Evolutionary conservation across 1,140 invertebrate species (phyloP).

Genomic region (Delia radicum): DNA sequence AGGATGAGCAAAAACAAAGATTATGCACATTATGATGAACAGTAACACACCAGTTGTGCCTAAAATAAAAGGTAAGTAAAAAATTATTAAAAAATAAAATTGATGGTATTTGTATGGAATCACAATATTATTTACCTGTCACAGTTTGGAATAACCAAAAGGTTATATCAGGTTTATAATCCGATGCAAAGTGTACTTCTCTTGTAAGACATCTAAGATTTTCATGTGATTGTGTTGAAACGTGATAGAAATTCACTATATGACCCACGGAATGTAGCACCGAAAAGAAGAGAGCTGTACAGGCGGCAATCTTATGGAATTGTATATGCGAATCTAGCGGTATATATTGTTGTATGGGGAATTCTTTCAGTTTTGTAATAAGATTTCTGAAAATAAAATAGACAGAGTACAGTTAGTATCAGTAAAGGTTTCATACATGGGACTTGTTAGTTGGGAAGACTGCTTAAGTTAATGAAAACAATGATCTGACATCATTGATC

Average conservation of each 20-base stretch:
- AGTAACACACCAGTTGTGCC: constrained; percentile 93
- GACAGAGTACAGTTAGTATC: no score
- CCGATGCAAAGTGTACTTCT: constrained; percentile 90
- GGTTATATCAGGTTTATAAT: constrained; percentile 85
- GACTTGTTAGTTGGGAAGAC: no score
- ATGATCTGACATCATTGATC: no score
- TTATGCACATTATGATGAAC: constrained; percentile 91
- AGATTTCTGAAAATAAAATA: constrained; percentile 70
- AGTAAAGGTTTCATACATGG: no score
- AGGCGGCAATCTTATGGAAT: constrained; percentile 98
- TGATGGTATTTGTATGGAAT: background rate
- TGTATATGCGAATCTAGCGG: constrained; percentile 96
- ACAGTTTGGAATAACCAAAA: constrained; percentile 95
- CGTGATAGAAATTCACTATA: constrained; percentile 98
- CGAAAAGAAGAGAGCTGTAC: constrained; percentile 93
- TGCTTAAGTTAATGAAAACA: no score
- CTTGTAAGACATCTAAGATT: constrained; percentile 93
- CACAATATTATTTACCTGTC: constrained; percentile 85
- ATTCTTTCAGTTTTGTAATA: constrained; percentile 94
- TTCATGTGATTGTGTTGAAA: constrained; percentile 94
- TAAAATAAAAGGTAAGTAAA: constrained; percentile 59
- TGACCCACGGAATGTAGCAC: constrained; percentile 92
- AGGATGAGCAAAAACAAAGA: constrained; percentile 97
- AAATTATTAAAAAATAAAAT: background rate
- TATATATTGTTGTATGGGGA: constrained; percentile 95